Evolutionary conservation across 2,888 invertebrate species (phyloP).

Genomic region (Ectropis crepuscularia): DNA sequence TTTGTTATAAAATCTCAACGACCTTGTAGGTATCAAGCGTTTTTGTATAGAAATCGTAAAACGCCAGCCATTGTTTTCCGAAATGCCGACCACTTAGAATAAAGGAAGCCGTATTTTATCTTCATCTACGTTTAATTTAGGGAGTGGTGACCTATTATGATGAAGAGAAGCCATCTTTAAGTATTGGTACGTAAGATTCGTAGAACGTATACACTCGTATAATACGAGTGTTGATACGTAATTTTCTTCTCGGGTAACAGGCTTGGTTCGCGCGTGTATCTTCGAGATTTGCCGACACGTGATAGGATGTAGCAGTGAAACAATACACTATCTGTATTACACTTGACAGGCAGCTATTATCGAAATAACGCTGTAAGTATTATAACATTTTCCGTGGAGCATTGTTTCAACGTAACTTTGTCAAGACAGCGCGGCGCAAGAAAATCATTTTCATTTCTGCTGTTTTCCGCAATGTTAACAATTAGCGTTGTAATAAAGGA

Average conservation of each 20-base stretch:
- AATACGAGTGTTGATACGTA: constrained; percentile 2
- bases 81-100: background rate
- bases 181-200: too few species aligned
- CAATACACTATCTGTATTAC: background rate
- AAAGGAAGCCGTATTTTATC: constrained; percentile 20
- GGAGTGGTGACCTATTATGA: constrained; percentile 2
- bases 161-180: constrained; percentile 16
- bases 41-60: background rate
- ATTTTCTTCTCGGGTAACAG: constrained; percentile 12
- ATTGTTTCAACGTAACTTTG: background rate
- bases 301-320: constrained; percentile 1
- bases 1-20: too few species aligned
- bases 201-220: too few species aligned
- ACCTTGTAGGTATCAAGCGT: too few species aligned
- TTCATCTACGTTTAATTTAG: constrained; percentile 12
- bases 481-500: too few species aligned
- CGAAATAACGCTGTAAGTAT: background rate
- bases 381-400: background rate
- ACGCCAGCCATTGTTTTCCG: background rate
- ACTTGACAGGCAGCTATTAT: background rate
- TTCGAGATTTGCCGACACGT: background rate
- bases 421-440: background rate
- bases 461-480: too few species aligned
- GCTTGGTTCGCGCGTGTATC: background rate
- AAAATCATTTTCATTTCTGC: too few species aligned